Base-by-base conservation (phyloP, 2,797 vertebrate genomes). In the Acanthopagrus latus region DNA sequence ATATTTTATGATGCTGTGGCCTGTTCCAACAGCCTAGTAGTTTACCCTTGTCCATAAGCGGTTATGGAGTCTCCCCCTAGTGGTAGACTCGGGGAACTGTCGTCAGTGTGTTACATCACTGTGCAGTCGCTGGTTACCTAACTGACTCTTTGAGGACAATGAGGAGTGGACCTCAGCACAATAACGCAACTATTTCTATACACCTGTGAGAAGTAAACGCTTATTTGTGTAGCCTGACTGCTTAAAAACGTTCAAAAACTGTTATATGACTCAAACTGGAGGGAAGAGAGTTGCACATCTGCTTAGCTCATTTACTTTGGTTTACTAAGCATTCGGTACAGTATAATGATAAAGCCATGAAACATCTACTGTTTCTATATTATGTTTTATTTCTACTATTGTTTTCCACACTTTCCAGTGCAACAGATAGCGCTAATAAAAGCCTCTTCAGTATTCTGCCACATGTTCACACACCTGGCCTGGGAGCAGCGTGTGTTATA, bases 51-150 rank as follows among this genome's bases (percentile, higher is more conserved):
- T 54, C 6, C 12, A 62, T 64, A 12, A 60, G 6, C 50, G 2
- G 33, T 47, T 70, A 1, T 12, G 3, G 23, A 18, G 78, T 60
- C 82, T 54, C 88, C 91, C 89, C 80, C 90, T 88, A 78, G 83
- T 74, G 88, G 71, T 10, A 2, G 13, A 3, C 25, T 11, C 12
- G 5, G 0, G 29, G 82, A 88, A 89, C 56, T 83, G 76, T 44
- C 66, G 13, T 20, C 5, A 12, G 3, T 14, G 23, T 46, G 90
- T 94, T 94, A 93, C 81, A 91, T 93, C 91, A 93, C 88, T 63
- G n/a, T 20, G 23, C 51, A 52, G 52, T 43, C 29, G 60, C 1
- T 23, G n/a, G 60, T 93, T 93, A 92, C 77, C 70, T 82, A 92
- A 93, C 86, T 78, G 82, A 81, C 79, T 81, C 21, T 51, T 72